phyloP scores from a whole-genome alignment of 2,113 vertebrate genomes.

The Ellobius talpinus region DNA sequence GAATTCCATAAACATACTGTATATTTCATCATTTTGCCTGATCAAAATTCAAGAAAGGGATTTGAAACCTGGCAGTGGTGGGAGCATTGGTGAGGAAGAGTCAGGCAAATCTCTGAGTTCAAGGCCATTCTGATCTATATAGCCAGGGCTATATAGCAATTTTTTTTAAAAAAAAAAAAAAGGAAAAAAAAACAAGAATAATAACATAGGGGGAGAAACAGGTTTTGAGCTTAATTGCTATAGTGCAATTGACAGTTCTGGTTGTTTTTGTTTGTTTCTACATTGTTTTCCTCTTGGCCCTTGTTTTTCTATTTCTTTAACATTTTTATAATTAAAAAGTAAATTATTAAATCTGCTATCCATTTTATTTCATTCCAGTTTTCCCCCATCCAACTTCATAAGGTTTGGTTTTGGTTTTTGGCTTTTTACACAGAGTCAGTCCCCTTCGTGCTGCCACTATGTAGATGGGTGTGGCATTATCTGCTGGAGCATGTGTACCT shows the following conservation, averaged over 20 bases:
- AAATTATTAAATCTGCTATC: not conserved
- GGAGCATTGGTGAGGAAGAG: not conserved
- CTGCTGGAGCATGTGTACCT: not conserved
- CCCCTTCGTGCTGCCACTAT: not conserved
- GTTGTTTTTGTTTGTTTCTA: not conserved
- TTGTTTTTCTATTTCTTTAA: not conserved
- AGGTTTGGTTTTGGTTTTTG: not conserved
- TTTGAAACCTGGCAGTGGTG: not conserved
- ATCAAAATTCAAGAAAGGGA: not conserved
- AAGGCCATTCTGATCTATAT: not conserved
- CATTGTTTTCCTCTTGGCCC: not conserved
- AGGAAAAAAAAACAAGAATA: too few species aligned
- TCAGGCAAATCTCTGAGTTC: not conserved
- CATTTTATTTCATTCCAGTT: not conserved
- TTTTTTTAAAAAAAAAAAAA: too few species aligned
- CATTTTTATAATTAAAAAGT: not conserved
- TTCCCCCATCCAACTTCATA: not conserved
- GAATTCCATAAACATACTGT: not conserved
- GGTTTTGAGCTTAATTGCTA: not conserved
- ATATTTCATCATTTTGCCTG: not conserved
- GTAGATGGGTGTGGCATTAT: not conserved
- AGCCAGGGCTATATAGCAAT: not conserved
- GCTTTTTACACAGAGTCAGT: not conserved
- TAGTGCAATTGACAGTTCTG: not conserved
- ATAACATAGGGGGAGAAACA: not conserved